A percentile compares a stretch with the other conserved stretches of the same genome.
These are phyloP conservation scores for Cephus runcator DNA, from an alignment of 2,888 invertebrate genomes.

Conservation along the genomic window DNA sequence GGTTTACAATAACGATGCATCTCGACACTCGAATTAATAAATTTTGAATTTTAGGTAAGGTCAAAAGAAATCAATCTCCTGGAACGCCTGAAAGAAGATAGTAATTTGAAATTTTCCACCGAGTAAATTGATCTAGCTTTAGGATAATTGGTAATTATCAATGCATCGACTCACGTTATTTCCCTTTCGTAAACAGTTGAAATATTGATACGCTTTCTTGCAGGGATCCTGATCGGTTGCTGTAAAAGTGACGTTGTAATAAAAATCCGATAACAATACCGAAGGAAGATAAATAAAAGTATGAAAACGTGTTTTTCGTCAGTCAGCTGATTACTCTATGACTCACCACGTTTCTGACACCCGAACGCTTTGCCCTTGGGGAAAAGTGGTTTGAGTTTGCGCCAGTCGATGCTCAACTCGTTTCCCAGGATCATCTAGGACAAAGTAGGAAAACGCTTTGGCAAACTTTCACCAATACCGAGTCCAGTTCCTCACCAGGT, in stretches of 20 bases:
- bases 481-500: background rate
- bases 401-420: constrained; percentile 1
- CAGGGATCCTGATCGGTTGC: background rate
- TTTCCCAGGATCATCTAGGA: background rate
- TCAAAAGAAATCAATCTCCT: background rate
- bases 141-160: background rate
- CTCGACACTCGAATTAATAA: background rate
- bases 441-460: background rate
- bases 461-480: background rate
- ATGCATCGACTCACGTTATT: background rate
- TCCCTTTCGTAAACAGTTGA: background rate
- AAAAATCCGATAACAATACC: background rate
- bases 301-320: constrained; percentile 3
- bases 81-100: background rate
- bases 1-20: background rate
- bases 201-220: background rate
- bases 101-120: background rate
- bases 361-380: background rate
- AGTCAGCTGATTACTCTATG: background rate
- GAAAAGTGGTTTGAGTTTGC: background rate
- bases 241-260: background rate
- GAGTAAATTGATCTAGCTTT: background rate
- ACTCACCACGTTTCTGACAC: constrained; percentile 6
- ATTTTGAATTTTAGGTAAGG: background rate
- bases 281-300: background rate